Evolutionary conservation across 2,113 vertebrate species (phyloP).

Genomic region (Rhegmatorhina hoffmannsi): DNA sequence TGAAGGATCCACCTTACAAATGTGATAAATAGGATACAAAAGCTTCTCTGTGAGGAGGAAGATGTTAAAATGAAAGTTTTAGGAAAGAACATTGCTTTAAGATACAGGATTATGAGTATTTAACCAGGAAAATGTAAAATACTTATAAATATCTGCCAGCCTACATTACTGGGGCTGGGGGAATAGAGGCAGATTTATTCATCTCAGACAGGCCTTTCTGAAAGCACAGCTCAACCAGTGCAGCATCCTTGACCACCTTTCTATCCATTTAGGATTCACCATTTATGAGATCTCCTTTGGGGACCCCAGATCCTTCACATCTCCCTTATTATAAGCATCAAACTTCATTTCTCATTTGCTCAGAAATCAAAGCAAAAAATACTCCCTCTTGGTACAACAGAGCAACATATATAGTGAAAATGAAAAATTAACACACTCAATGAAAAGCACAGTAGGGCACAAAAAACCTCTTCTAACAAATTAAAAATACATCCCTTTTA

Average conservation of each 20-base stretch:
- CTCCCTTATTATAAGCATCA: background rate
- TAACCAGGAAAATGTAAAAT: background rate
- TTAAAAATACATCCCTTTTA: conserved; percentile 12
- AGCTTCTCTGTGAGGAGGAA: background rate
- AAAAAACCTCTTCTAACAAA: background rate
- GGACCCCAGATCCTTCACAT: background rate
- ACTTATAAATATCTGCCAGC: background rate
- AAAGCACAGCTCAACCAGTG: background rate
- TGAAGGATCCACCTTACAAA: background rate
- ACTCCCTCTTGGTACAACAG: background rate
- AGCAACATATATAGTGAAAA: background rate
- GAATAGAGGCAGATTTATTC: background rate
- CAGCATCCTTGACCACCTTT: background rate
- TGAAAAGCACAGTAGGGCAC: background rate
- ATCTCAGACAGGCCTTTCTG: background rate
- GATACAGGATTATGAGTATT: background rate
- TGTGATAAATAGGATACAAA: background rate
- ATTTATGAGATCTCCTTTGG: background rate
- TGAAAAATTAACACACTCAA: conserved; percentile 19
- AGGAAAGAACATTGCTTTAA: background rate
- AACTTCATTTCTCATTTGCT: background rate
- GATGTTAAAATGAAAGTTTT: background rate
- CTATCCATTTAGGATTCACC: background rate
- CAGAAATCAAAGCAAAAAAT: conserved; percentile 31
- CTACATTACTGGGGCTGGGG: background rate